phyloP scores from a whole-genome alignment of 2,888 invertebrate species.

The Ephialtes manifestator region DNA sequence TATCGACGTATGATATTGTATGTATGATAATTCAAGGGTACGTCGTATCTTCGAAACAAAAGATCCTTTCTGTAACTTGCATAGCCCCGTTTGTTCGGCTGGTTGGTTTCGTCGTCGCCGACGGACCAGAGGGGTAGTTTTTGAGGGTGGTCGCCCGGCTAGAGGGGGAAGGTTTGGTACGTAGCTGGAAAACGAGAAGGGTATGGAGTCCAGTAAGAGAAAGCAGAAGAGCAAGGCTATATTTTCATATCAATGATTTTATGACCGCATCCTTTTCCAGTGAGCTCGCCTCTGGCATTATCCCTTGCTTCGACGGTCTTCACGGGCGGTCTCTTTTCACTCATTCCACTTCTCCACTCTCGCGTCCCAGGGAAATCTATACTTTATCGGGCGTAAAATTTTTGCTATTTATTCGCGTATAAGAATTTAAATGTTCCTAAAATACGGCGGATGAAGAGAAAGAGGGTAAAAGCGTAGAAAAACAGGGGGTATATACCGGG shows the following conservation, averaged over 20 bases:
- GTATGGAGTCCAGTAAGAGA: slow-evolving; percentile 26
- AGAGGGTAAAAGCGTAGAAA: slow-evolving; percentile 60
- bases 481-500: slow-evolving; percentile 50
- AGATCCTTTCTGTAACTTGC: slow-evolving; percentile 72
- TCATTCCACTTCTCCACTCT: slow-evolving; percentile 59
- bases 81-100: slow-evolving; percentile 76
- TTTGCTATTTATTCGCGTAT: slow-evolving; percentile 86
- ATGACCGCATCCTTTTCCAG: slow-evolving; percentile 79
- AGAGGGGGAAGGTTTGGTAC: slow-evolving; percentile 11
- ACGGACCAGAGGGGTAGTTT: slow-evolving; percentile 60
- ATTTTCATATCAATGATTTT: slow-evolving; percentile 86
- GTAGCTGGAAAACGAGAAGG: slow-evolving; percentile 53
- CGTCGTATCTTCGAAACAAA: slow-evolving; percentile 76
- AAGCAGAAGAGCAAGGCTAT: slow-evolving; percentile 75
- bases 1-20: slow-evolving; percentile 23
- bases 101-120: slow-evolving; percentile 77
- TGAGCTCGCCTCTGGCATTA: slow-evolving; percentile 63
- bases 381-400: slow-evolving; percentile 86
- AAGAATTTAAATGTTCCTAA: slow-evolving; percentile 86
- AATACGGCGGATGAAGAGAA: slow-evolving; percentile 76
- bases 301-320: slow-evolving; percentile 66
- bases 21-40: slow-evolving; percentile 40
- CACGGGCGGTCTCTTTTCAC: slow-evolving; percentile 69
- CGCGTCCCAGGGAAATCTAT: slow-evolving; percentile 84
- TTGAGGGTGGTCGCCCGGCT: slow-evolving; percentile 35